Base-by-base conservation (phyloP, 2,888 invertebrate genomes). In the Oligia fasciuncula region DNA sequence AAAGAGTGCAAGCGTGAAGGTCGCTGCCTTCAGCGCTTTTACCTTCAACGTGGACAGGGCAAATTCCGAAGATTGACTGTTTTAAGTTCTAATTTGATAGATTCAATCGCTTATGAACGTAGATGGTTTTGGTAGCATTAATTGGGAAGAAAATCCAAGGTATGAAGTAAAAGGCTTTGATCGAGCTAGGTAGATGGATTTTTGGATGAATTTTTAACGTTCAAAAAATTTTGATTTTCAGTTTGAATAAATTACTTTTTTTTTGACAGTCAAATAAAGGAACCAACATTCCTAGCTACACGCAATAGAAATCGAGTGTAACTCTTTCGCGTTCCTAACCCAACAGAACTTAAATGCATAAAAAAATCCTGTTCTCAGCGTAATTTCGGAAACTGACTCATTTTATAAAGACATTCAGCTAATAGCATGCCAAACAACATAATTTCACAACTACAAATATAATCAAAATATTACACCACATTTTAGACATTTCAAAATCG, bases 401-500 rank as follows among this genome's bases (percentile, higher is more conserved):
- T 67, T 60, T 67, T 29, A 40, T 13, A 35, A 72, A 80, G 46
- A 60, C n/a, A 73, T 43, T 13, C 17, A 14, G 5, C 82, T 40
- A 62, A 68, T 66, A 57, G 11, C 46, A 11, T 46, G 11, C 82
- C 54, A 68, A 80, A 49, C 62, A 29, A 62, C 51, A 19, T 67
- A 70, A 75, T 65, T 72, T 78, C 63, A 23, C 67, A 70, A 62
- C n/a, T 29, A 67, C 67, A 70, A 65, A 71, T 82, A 79, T 82
- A 79, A 79, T 81, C 77, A 82, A 76, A 76, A 77, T 66, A 77
- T 87, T 83, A 77, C 77, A 81, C 85, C 85, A 86, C 87, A 87
- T 83, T 60, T 86, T 86, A 88, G 85, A 83, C 75, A 84, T 91
- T 89, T 88, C 85, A 88, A 90, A 89, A 89, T 86, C 88, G 85